These are phyloP conservation scores for Lithobates pipiens DNA, from an alignment of 2,797 vertebrate species.

Conservation along the genomic window DNA sequence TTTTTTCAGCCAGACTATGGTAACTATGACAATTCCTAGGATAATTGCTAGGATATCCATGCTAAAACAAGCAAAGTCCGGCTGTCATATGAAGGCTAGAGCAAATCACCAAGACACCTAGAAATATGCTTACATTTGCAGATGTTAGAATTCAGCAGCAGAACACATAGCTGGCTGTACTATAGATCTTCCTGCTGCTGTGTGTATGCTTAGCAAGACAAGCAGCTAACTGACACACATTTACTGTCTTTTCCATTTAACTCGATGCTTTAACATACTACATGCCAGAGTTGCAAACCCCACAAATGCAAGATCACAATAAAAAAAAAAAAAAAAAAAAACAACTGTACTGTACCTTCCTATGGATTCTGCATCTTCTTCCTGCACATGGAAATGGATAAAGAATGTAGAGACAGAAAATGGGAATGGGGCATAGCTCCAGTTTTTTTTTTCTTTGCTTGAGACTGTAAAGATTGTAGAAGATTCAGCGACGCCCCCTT, in stretches of 20 bases:
- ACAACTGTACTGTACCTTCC: slow-evolving; percentile 42
- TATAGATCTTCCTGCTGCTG: no score
- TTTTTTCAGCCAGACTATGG: no score
- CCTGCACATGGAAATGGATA: slow-evolving; percentile 37
- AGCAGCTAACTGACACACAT: no score
- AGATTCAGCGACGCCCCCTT: slow-evolving; percentile 73
- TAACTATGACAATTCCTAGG: no score
- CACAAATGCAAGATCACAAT: neutral
- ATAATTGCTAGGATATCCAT: neutral
- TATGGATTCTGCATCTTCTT: neutral
- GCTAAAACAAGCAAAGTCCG: neutral
- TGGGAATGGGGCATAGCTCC: slow-evolving; percentile 45
- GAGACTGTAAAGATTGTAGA: slow-evolving; percentile 66
- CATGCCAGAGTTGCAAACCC: neutral
- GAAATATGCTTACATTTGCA: neutral
- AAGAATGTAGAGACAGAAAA: slow-evolving; percentile 26
- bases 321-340: neutral
- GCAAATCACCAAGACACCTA: neutral
- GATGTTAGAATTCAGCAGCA: neutral
- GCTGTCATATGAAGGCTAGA: no score
- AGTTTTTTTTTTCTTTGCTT: slow-evolving; percentile 48
- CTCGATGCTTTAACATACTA: neutral
- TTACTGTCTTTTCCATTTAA: no score
- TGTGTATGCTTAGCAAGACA: no score
- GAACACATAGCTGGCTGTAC: no score